Percentiles rank a stretch among this genome's conserved stretches.
phyloP scores from a whole-genome alignment of 2,797 vertebrate genomes.

The Tamandua tetradactyla region DNA sequence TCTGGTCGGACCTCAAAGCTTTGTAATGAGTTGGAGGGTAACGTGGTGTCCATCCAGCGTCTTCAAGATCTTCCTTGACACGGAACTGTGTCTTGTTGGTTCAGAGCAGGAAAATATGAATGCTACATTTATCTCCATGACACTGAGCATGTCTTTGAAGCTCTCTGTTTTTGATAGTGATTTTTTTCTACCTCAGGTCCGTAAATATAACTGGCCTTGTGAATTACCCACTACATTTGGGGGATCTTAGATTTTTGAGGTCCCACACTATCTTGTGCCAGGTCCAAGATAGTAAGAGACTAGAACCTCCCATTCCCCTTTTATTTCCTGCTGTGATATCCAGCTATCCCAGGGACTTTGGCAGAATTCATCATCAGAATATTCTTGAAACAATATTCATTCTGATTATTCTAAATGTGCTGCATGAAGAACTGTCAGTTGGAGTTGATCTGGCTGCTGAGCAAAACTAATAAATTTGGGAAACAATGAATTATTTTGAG shows the following conservation, averaged over 20 bases:
- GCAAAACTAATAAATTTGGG: neutral
- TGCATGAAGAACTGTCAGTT: neutral
- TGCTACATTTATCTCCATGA: neutral
- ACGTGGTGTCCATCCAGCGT: neutral
- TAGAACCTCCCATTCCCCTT: neutral
- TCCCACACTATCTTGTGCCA: neutral
- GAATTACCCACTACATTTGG: neutral
- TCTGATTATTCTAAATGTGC: neutral
- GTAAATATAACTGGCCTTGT: neutral
- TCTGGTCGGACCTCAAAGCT: fast-evolving
- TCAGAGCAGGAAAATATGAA: neutral
- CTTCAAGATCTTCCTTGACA: neutral
- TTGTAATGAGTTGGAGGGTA: neutral
- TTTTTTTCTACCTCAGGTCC: neutral
- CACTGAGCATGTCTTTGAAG: neutral
- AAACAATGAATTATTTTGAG: neutral
- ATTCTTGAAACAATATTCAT: neutral
- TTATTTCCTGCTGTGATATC: neutral
- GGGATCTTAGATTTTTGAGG: neutral
- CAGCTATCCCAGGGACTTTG: neutral
- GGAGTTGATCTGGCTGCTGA: neutral
- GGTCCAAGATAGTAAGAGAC: neutral
- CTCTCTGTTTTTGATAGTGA: neutral
- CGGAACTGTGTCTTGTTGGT: neutral
- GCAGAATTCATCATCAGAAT: neutral